phyloP scores from a whole-genome alignment of 2,113 vertebrate genomes.

The Pterophyllum scalare region DNA sequence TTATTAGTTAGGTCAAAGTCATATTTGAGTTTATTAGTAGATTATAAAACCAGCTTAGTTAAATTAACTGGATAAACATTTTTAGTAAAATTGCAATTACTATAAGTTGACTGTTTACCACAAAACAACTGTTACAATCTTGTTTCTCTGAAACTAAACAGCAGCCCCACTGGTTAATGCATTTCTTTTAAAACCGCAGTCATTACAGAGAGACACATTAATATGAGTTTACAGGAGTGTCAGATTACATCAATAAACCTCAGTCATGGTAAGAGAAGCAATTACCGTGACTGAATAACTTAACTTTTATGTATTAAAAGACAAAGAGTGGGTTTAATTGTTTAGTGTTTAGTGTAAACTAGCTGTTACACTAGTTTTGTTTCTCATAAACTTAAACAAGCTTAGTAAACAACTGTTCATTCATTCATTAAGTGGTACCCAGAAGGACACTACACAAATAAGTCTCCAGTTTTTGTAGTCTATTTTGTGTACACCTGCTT shows the following conservation, averaged over 20 bases:
- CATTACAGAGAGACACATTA: not conserved
- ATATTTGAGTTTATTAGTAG: not conserved
- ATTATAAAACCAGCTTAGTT: not conserved
- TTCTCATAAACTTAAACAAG: not conserved
- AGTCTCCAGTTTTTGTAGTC: not conserved
- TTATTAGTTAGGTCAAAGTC: not conserved
- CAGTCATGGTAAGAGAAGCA: not conserved
- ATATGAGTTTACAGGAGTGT: not conserved
- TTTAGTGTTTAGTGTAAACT: not conserved
- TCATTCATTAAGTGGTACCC: not conserved
- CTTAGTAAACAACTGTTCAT: not conserved
- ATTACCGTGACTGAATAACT: not conserved
- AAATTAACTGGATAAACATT: not conserved
- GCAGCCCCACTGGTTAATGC: not conserved
- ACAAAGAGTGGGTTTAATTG: not conserved
- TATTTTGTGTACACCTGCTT: not conserved
- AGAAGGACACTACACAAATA: not conserved
- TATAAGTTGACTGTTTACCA: not conserved
- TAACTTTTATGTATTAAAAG: not conserved
- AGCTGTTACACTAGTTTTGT: not conserved
- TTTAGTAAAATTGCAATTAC: not conserved
- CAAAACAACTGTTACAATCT: not conserved
- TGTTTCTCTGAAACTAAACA: not conserved
- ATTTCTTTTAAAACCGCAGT: not conserved
- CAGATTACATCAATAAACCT: not conserved